Percentiles rank a stretch among this genome's conserved stretches.
phyloP scores from a whole-genome alignment of 2,797 vertebrate genomes.

The Onychomys leucogaster region DNA sequence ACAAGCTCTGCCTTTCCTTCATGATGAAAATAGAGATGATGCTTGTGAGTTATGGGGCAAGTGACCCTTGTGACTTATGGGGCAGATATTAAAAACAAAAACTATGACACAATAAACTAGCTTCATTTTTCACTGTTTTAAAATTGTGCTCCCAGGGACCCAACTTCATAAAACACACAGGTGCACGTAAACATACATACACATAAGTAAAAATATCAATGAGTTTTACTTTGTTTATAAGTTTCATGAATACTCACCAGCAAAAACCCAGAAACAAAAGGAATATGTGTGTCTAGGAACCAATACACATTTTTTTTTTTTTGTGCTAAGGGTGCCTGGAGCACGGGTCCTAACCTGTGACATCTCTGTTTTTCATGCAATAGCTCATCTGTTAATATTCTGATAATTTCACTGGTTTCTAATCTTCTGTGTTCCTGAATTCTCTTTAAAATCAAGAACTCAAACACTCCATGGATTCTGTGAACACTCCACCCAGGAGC shows the following conservation, averaged over 20 bases:
- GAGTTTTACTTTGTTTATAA: background rate
- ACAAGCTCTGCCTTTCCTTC: background rate
- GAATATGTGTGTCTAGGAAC: background rate
- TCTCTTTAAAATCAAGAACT: background rate
- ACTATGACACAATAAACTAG: background rate
- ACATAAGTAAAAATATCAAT: background rate
- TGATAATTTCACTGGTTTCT: slow-evolving; percentile 4
- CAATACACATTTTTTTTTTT: background rate
- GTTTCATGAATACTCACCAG: background rate
- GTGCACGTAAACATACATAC: background rate
- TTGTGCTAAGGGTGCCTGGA: background rate
- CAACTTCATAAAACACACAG: background rate
- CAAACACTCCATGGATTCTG: background rate
- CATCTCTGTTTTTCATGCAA: background rate
- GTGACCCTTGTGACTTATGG: background rate
- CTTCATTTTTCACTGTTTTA: background rate
- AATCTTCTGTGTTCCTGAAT: background rate
- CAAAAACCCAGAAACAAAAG: background rate
- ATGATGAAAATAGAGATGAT: background rate
- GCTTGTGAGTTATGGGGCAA: background rate
- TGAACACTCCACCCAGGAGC: background rate
- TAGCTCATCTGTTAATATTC: background rate
- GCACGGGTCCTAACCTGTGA: background rate
- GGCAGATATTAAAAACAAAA: background rate
- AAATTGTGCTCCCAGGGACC: background rate